Conservation (phyloP, 2,113 vertebrate genomes). For the Grus americana region DNA sequence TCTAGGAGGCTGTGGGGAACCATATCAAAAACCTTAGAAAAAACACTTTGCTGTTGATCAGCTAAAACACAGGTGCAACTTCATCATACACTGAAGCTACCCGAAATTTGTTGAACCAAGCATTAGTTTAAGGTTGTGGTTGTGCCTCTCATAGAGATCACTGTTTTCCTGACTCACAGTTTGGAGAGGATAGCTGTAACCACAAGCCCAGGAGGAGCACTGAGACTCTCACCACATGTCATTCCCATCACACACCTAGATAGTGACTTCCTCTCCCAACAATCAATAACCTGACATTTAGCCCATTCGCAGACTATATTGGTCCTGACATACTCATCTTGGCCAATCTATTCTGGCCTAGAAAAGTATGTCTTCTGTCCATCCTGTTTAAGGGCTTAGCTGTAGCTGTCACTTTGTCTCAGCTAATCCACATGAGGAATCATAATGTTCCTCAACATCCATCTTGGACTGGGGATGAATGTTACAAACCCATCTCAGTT, state of each 20-base stretch:
- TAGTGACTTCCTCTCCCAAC: background rate
- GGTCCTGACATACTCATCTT: background rate
- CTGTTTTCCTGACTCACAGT: background rate
- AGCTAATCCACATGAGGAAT: background rate
- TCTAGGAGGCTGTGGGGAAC: no score
- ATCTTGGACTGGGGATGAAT: background rate
- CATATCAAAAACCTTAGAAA: no score
- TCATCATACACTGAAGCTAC: background rate
- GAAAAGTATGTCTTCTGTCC: background rate
- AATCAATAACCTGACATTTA: background rate
- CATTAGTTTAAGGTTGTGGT: background rate
- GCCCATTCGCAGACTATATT: background rate
- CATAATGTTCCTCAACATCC: background rate
- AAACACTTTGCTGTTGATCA: no score
- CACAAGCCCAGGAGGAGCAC: background rate
- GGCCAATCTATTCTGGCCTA: background rate
- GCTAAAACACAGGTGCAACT: background rate
- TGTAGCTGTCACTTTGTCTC: background rate
- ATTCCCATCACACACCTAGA: background rate
- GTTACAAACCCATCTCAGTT: background rate
- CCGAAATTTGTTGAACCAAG: background rate
- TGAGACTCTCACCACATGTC: accelerated
- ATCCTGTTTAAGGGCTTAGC: background rate
- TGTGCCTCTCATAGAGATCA: background rate
- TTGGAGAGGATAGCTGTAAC: background rate